Conservation (phyloP, 2,888 invertebrate species). For the Nemoura dubitans region DNA sequence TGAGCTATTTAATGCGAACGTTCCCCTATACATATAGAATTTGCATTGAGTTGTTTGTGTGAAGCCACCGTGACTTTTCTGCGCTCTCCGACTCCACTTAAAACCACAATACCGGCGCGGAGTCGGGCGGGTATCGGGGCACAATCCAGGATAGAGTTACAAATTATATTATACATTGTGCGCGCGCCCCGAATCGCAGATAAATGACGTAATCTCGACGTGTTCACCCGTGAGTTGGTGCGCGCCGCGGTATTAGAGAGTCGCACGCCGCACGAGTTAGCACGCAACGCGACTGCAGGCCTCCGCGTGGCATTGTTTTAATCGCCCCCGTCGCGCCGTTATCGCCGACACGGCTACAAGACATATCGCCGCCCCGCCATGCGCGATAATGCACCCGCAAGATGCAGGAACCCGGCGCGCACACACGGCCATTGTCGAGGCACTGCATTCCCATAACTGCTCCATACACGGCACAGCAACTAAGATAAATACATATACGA, state of each 20-base stretch:
- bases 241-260: neutral
- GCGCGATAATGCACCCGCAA: neutral
- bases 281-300: too few species aligned
- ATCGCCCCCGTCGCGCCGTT: too few species aligned
- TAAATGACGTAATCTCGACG: neutral
- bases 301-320: too few species aligned
- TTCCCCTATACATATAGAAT: neutral
- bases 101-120: neutral
- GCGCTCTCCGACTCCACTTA: neutral
- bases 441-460: too few species aligned
- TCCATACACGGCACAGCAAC: too few species aligned
- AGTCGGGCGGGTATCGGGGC: neutral
- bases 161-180: too few species aligned
- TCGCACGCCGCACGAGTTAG: too few species aligned
- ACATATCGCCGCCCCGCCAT: too few species aligned
- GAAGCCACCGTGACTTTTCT: neutral
- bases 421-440: too few species aligned
- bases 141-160: neutral
- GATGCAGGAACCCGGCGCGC: too few species aligned
- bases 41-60: neutral
- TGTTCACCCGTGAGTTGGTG: neutral
- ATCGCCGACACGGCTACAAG: too few species aligned
- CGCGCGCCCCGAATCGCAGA: neutral
- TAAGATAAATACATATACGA: neutral
- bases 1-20: neutral